Evolutionary conservation across 1,140 invertebrate species (phyloP), one percentile per base, ranked within the genome.

Genomic region (Arion vulgaris): DNA sequence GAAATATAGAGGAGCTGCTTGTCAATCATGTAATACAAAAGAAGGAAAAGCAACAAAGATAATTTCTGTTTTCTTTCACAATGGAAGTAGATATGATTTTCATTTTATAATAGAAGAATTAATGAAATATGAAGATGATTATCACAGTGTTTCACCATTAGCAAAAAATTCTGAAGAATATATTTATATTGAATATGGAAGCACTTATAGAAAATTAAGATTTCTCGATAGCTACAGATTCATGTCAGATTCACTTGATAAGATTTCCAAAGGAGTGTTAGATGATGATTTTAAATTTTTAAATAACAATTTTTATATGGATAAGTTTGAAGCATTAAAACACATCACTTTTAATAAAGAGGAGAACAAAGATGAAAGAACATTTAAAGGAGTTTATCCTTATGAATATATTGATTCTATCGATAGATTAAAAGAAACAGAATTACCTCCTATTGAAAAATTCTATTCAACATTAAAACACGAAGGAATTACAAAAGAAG

Each of bases 401-500:
- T 66, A 66, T 66, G 62, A 66, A 66, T 66, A 66, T 34, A 66
- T 66, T 11, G 62, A 66, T 66, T 66, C 28, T 32, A 32, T 66
- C 2, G 62, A 32, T 7, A 66, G 62, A 66, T 66, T 66, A 7
- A 34, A 66, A 66, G 62, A 66, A 66, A 66, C 2, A 15, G 2
- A 23, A 15, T 1, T 32, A 66, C 53, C 53, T 57, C 19, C 62
- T 32, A 34, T 32, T 23, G 62, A 66, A 32, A 66, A 23, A 66
- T 66, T 66, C 62, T 66, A 66, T 66, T 66, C 62, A 9, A 66
- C 62, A 32, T 66, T 66, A 66, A 57, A 34, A n/a, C n/a, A n/a
- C n/a, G n/a, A n/a, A n/a, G n/a, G n/a, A 66, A 66, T 4, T 66
- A 66, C 28, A 66, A 32, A 66, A 66, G 28, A 66, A 66, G 62